Base-by-base conservation (phyloP, 1,140 invertebrate species). In the Pseudomyrmex dendroicus region DNA sequence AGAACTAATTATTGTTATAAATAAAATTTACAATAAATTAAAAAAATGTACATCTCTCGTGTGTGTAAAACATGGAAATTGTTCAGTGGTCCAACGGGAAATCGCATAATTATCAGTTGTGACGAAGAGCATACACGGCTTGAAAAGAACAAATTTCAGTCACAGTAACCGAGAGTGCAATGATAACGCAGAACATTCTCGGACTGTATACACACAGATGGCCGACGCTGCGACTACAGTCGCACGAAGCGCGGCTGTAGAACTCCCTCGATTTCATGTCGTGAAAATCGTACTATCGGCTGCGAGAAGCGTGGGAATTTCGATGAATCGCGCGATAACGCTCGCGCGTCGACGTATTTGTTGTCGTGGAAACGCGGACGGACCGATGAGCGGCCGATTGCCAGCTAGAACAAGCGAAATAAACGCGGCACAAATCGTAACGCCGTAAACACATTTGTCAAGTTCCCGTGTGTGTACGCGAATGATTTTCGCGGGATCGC, bases 191-290 rank as follows among this genome's bases (percentile, higher is more conserved):
- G 91, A 85, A 92, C 73, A 91, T 90, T 88, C 86, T 89, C 87
- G 72, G 83, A 78, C 66, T 52, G 20, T 67, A 72, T 68, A 63
- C 73, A 87, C 86, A 85, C 84, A 73, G 70, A 92, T 91, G 93
- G 92, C 91, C 76, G 92, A 92, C 91, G 91, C 91, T 84, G 83
- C 59, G 91, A 88, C 89, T 94, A 94, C 90, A 91, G 92, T 91
- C 76, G 62, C 56, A 22, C 66, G 92, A 76, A 74, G 17, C 13
- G 7, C 13, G 73, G 20, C 17, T 66, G 44, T 35, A 73, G 86
- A 92, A 90, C 92, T 74, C 94, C 0, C 56, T 93, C 84, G 88
- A 10, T 78, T 92, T 94, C 93, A 89, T 86, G 56, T 8, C 7
- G 10, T 0, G 56, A 89, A 93, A 93, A 93, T 46, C 59, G 77